Percentiles rank a stretch among this genome's conserved stretches.
Conservation (phyloP, 1,140 invertebrate species). For the Drosophila orena region DNA sequence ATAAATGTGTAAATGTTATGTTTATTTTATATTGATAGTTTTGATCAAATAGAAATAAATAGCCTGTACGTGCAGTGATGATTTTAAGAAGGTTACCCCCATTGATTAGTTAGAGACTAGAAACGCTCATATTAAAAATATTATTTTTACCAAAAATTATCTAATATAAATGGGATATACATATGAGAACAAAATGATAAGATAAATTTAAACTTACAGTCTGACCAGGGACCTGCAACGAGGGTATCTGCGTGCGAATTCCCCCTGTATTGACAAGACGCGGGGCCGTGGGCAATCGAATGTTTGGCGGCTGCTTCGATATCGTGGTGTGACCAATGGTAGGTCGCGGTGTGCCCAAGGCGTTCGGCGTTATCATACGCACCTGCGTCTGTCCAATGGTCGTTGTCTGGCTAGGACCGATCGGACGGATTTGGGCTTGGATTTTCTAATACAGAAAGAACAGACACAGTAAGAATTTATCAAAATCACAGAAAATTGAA, state of each 20-base stretch:
- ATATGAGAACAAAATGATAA: background rate
- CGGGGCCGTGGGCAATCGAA: slow-evolving; percentile 78
- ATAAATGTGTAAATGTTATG: background rate
- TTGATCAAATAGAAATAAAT: too few species aligned
- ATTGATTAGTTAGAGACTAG: too few species aligned
- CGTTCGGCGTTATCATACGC: slow-evolving; percentile 86
- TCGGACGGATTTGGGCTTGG: slow-evolving; percentile 84
- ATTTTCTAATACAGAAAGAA: slow-evolving; percentile 63
- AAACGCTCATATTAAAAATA: too few species aligned
- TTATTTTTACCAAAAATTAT: too few species aligned
- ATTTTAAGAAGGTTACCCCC: too few species aligned
- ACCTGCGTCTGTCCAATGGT: slow-evolving; percentile 86
- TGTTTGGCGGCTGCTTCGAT: slow-evolving; percentile 81
- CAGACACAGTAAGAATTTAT: too few species aligned
- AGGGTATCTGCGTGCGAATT: slow-evolving; percentile 77
- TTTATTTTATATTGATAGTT: background rate
- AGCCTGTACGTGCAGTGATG: too few species aligned
- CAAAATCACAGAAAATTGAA: too few species aligned
- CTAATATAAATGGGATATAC: background rate
- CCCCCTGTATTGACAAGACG: slow-evolving; percentile 75
- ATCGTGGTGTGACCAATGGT: slow-evolving; percentile 85
- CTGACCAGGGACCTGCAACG: slow-evolving; percentile 68
- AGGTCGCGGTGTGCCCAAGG: slow-evolving; percentile 82
- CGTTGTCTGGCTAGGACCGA: slow-evolving; percentile 81
- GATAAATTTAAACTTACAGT: slow-evolving; percentile 51